Evolutionary conservation across 1,140 invertebrate genomes (phyloP).

Genomic region (Episyrphus balteatus): DNA sequence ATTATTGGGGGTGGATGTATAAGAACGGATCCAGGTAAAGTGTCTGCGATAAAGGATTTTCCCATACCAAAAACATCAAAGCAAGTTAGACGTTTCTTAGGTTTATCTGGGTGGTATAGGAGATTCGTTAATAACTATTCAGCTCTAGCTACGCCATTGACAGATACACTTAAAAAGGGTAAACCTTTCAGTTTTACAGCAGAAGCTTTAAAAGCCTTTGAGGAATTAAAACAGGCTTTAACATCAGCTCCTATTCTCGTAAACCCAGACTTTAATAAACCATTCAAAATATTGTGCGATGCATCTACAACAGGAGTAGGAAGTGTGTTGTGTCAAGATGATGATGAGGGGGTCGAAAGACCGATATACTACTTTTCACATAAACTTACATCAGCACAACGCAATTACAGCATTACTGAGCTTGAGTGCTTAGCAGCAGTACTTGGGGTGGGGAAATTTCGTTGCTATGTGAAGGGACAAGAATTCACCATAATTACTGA

Average conservation of each 20-base stretch:
- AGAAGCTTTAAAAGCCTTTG: conserved; percentile 22
- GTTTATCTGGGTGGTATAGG: too few species aligned
- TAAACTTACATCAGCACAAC: too few species aligned
- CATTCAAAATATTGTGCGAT: conserved; percentile 31
- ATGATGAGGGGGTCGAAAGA: conserved; percentile 11
- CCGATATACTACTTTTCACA: conserved; percentile 29
- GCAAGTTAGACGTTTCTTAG: too few species aligned
- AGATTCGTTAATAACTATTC: too few species aligned
- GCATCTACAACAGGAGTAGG: conserved; percentile 26
- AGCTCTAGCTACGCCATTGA: conserved; percentile 5
- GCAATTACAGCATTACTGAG: too few species aligned
- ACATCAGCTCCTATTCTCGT: conserved; percentile 13
- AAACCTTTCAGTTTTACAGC: conserved; percentile 13
- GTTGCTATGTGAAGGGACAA: conserved; percentile 30
- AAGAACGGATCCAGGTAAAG: conserved; percentile 12
- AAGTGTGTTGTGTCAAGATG: conserved; percentile 23
- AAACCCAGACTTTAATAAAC: conserved; percentile 21
- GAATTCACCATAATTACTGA: conserved; percentile 32
- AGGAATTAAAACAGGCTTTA: conserved; percentile 19
- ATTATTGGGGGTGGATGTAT: too few species aligned
- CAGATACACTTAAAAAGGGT: conserved; percentile 1
- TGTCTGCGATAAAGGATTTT: conserved; percentile 9
- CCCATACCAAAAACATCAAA: conserved; percentile 10
- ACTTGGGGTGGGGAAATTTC: conserved; percentile 34
- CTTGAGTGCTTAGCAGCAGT: too few species aligned